Percentiles rank a stretch among this genome's conserved stretches.
These are phyloP conservation scores for Philaethria dido DNA, from an alignment of 2,888 invertebrate species.

Conservation along the genomic window DNA sequence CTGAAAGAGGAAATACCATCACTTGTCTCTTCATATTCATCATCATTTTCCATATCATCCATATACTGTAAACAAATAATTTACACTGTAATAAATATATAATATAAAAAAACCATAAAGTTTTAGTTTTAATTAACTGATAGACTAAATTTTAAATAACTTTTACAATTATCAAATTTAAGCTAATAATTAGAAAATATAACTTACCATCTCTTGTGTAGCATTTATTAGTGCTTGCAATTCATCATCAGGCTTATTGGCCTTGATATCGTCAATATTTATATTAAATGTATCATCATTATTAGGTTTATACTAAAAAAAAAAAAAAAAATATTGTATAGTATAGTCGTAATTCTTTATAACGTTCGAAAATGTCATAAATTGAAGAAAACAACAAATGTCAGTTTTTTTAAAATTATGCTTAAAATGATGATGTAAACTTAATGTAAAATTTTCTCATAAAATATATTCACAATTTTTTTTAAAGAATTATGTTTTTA, in stretches of 20 bases:
- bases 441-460: too few species aligned
- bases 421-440: too few species aligned
- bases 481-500: too few species aligned
- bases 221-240: conserved; percentile 85
- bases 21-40: conserved; percentile 74
- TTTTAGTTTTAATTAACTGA: too few species aligned
- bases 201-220: conserved; percentile 85
- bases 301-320: conserved; percentile 74
- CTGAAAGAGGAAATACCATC: conserved; percentile 61
- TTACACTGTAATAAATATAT: not conserved
- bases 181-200: not conserved
- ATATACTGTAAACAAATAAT: conserved; percentile 47
- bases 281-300: conserved; percentile 78
- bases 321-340: not conserved
- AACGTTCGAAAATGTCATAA: too few species aligned
- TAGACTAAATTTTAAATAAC: too few species aligned
- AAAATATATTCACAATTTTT: too few species aligned
- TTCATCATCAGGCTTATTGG: conserved; percentile 74
- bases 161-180: too few species aligned
- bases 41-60: conserved; percentile 58
- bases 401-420: too few species aligned
- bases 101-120: not conserved
- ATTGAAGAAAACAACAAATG: too few species aligned
- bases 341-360: too few species aligned
- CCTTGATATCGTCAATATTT: conserved; percentile 71